These are phyloP conservation scores for Odocoileus hemionus DNA, from an alignment of 2,113 vertebrate genomes.

Conservation along the genomic window DNA sequence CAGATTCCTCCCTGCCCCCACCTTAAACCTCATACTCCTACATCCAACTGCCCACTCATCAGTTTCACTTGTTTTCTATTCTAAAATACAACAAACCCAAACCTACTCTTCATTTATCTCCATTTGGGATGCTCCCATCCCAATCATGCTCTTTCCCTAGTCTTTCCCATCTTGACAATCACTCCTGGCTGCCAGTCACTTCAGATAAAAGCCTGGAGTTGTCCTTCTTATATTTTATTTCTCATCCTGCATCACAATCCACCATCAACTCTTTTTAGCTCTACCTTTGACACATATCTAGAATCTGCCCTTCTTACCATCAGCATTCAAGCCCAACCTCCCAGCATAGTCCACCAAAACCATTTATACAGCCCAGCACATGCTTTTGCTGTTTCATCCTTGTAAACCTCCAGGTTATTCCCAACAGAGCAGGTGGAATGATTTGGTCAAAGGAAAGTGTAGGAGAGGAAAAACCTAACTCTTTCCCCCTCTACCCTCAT, in stretches of 20 bases:
- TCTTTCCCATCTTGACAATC: background rate
- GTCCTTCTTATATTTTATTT: background rate
- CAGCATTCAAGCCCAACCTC: background rate
- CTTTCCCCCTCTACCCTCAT: background rate
- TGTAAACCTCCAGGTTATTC: background rate
- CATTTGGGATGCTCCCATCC: background rate
- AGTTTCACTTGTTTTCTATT: background rate
- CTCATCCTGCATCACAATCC: background rate
- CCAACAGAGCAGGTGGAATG: background rate
- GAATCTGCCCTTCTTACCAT: background rate
- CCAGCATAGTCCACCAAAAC: background rate
- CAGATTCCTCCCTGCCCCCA: background rate
- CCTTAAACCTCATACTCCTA: background rate
- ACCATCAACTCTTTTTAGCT: background rate
- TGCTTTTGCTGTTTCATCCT: background rate
- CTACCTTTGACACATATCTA: background rate
- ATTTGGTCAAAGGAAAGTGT: background rate
- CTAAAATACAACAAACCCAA: background rate
- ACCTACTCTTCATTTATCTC: background rate
- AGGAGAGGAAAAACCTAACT: background rate
- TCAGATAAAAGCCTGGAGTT: background rate
- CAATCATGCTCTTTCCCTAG: no score
- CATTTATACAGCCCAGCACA: background rate
- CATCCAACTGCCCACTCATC: background rate
- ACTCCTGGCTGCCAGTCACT: background rate